Evolutionary conservation across 2,888 invertebrate genomes (phyloP).

Genomic region (Endomychus coccineus): DNA sequence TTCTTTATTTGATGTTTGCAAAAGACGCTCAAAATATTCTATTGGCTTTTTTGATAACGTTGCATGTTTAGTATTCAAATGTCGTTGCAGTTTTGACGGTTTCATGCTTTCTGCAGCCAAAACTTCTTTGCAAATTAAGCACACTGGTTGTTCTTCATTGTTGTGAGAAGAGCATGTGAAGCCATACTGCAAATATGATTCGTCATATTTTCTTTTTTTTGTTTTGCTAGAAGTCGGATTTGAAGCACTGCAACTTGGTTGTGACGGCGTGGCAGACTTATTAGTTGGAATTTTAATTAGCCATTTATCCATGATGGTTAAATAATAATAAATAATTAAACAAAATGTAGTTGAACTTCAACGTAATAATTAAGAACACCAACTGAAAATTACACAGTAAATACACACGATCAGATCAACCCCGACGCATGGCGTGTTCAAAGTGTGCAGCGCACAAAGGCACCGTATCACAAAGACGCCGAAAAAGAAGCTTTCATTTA

Average conservation of each 20-base stretch:
- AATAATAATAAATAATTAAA: slow-evolving; percentile 15
- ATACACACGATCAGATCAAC: slow-evolving; percentile 12
- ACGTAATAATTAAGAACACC: slow-evolving; percentile 16
- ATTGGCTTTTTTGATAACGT: slow-evolving; percentile 9
- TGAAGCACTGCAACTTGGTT: slow-evolving; percentile 13
- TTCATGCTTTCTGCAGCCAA: slow-evolving; percentile 20
- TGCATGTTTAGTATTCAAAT: too few species aligned
- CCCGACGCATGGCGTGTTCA: slow-evolving; percentile 7
- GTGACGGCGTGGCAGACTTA: slow-evolving; percentile 14
- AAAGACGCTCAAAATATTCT: slow-evolving; percentile 9
- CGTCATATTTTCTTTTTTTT: slow-evolving; percentile 10
- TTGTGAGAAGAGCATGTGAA: slow-evolving; percentile 14
- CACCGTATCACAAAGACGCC: slow-evolving; percentile 8
- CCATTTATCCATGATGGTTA: slow-evolving; percentile 15
- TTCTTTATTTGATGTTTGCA: slow-evolving; percentile 8
- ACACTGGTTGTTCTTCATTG: slow-evolving; percentile 17
- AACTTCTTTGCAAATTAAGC: slow-evolving; percentile 19
- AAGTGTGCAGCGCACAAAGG: slow-evolving; percentile 7
- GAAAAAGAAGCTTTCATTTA: slow-evolving; percentile 8
- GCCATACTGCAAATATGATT: slow-evolving; percentile 16
- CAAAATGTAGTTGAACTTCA: slow-evolving; percentile 14
- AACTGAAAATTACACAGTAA: slow-evolving; percentile 16
- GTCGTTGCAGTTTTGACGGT: too few species aligned
- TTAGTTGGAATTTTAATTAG: slow-evolving; percentile 14
- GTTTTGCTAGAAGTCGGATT: slow-evolving; percentile 12